These are phyloP conservation scores for Anarhynchus alexandrinus DNA, from an alignment of 2,113 vertebrate species.

Conservation along the genomic window DNA sequence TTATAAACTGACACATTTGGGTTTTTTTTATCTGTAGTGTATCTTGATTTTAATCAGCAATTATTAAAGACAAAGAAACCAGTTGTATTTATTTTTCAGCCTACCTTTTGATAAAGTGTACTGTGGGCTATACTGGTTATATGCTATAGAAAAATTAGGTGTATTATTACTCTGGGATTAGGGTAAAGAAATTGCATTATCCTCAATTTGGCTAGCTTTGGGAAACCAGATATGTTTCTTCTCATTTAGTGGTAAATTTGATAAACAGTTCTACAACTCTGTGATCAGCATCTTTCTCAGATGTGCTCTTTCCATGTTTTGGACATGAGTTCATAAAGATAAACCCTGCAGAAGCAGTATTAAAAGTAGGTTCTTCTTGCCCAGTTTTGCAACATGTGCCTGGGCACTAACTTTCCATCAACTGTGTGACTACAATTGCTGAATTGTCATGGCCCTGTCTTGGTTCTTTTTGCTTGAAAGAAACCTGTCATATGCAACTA, in stretches of 20 bases:
- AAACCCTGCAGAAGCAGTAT: background rate
- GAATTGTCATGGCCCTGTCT: background rate
- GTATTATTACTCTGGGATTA: background rate
- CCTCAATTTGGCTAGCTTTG: background rate
- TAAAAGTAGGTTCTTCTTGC: background rate
- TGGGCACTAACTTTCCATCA: background rate
- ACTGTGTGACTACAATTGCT: background rate
- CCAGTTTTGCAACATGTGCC: background rate
- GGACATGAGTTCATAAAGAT: background rate
- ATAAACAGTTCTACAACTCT: background rate
- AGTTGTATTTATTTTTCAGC: background rate
- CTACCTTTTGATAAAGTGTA: background rate
- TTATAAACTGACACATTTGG: background rate
- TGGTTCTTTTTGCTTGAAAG: background rate
- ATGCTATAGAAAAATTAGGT: background rate
- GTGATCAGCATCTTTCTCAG: background rate
- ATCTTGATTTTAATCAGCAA: background rate
- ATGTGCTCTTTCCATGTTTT: background rate
- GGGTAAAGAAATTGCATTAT: background rate
- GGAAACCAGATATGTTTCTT: background rate
- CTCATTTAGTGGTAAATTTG: background rate
- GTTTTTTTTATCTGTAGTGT: background rate
- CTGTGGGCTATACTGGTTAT: background rate
- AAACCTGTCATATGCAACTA: background rate
- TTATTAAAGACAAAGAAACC: background rate